These are phyloP conservation scores for Leptopilina drosophilae DNA, from an alignment of 2,888 invertebrate species.

Conservation along the genomic window DNA sequence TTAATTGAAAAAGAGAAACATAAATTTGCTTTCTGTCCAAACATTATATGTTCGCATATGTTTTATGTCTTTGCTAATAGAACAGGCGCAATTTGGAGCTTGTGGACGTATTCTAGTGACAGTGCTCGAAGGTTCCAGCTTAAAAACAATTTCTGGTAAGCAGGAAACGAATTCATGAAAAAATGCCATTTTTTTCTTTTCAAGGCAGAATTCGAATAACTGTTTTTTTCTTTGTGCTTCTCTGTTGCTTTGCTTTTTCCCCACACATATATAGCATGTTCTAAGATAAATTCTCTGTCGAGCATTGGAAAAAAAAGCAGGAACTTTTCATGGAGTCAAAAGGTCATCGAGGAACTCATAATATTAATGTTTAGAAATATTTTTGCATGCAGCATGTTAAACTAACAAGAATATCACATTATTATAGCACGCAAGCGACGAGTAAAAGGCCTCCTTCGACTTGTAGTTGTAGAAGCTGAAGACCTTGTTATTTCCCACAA, in stretches of 20 bases:
- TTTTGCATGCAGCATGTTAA: conserved; percentile 58
- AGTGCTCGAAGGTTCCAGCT: conserved; percentile 72
- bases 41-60: conserved; percentile 48
- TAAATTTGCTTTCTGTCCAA: neutral
- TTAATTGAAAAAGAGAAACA: too few species aligned
- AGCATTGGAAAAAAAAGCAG: neutral
- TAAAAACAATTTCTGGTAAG: conserved; percentile 73
- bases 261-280: neutral
- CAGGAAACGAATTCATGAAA: conserved; percentile 39
- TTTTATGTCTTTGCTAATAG: conserved; percentile 69
- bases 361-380: neutral
- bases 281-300: conserved; percentile 7
- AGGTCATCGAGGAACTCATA: neutral
- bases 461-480: conserved; percentile 75
- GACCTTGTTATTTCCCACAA: conserved; percentile 67
- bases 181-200: conserved; percentile 5
- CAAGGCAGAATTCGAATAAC: neutral
- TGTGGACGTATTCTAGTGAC: conserved; percentile 80
- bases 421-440: conserved; percentile 76
- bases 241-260: conserved; percentile 38
- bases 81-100: conserved; percentile 80
- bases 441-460: conserved; percentile 73
- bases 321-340: neutral
- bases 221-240: conserved; percentile 22
- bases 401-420: conserved; percentile 66